These are phyloP conservation scores for Chondrosia reniformis DNA, from an alignment of 37 sponge, comb jelly and placozoan species.

Conservation along the genomic window DNA sequence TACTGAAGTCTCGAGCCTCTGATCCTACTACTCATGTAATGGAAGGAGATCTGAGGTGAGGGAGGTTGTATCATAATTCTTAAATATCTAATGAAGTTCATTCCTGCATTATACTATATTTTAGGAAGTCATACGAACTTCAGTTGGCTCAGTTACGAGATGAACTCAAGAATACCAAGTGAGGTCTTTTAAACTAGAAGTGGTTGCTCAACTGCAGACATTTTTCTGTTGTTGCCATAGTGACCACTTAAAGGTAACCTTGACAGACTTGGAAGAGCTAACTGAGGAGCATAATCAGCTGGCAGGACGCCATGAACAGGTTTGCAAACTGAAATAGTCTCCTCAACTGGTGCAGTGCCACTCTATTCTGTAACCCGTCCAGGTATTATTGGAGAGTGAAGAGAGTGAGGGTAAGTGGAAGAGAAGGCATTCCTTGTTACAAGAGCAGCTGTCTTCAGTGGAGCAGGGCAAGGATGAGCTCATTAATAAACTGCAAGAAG, in stretches of 20 bases:
- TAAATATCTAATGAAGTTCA: no score
- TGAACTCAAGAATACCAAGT: no score
- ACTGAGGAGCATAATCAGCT: conserved; percentile 50
- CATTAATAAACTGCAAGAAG: conserved; percentile 41
- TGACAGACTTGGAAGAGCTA: conserved; percentile 61
- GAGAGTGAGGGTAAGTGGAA: conserved; percentile 2
- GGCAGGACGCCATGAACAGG: conserved; percentile 39
- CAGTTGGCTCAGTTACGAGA: no score
- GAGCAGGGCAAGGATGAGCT: conserved; percentile 51
- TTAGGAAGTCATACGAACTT: background rate
- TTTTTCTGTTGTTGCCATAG: conserved; percentile 16
- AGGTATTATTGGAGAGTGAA: conserved; percentile 34
- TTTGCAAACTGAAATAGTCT: background rate
- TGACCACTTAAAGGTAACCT: conserved; percentile 26
- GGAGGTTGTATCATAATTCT: no score
- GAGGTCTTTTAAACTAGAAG: no score
- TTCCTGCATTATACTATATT: background rate
- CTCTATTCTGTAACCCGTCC: background rate
- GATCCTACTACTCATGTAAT: conserved; percentile 37
- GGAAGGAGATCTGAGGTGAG: conserved; percentile 43
- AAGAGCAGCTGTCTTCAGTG: conserved; percentile 14
- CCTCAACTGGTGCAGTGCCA: background rate
- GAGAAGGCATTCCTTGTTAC: conserved; percentile 19
- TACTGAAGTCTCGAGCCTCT: conserved; percentile 73
- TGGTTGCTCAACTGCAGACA: background rate